phyloP scores from a whole-genome alignment of 2,797 vertebrate species.

The Lagodon rhomboides region DNA sequence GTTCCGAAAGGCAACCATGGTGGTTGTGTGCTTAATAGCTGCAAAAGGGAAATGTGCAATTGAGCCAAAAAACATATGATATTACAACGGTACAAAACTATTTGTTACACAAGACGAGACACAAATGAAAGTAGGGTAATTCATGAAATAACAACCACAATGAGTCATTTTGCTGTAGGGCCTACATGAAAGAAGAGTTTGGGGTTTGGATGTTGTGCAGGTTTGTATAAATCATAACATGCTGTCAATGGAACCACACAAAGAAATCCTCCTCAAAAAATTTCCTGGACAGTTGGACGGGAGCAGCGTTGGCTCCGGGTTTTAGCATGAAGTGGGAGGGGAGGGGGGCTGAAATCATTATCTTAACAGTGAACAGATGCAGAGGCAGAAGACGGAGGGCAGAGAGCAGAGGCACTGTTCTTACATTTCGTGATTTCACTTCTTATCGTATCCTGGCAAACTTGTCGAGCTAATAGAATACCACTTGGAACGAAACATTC shows the following conservation, averaged over 20 bases:
- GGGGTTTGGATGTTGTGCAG: background rate
- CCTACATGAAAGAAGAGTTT: background rate
- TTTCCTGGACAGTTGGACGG: slow-evolving; percentile 6
- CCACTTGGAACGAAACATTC: slow-evolving; percentile 47
- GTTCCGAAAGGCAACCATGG: background rate
- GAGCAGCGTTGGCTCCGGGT: slow-evolving; percentile 6
- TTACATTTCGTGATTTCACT: slow-evolving; percentile 35
- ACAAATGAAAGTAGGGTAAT: background rate
- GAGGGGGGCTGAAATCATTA: slow-evolving; percentile 33
- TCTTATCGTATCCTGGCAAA: slow-evolving; percentile 62
- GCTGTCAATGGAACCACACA: background rate
- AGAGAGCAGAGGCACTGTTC: slow-evolving; percentile 31
- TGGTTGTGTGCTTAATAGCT: background rate
- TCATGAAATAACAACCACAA: background rate
- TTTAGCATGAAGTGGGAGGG: background rate
- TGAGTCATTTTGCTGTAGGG: background rate
- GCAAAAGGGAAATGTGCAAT: background rate
- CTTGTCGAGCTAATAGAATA: slow-evolving; percentile 48
- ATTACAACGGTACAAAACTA: background rate
- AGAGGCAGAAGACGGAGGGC: slow-evolving; percentile 23
- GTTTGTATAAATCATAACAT: slow-evolving; percentile 4
- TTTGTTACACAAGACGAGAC: background rate
- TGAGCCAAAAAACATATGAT: background rate
- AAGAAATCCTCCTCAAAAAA: slow-evolving; percentile 2
- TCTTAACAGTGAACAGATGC: slow-evolving; percentile 65